Evolutionary conservation across 2,888 invertebrate species (phyloP), one percentile per base, ranked within the genome.

Genomic region (Caenorhabditis sulstoni): DNA sequence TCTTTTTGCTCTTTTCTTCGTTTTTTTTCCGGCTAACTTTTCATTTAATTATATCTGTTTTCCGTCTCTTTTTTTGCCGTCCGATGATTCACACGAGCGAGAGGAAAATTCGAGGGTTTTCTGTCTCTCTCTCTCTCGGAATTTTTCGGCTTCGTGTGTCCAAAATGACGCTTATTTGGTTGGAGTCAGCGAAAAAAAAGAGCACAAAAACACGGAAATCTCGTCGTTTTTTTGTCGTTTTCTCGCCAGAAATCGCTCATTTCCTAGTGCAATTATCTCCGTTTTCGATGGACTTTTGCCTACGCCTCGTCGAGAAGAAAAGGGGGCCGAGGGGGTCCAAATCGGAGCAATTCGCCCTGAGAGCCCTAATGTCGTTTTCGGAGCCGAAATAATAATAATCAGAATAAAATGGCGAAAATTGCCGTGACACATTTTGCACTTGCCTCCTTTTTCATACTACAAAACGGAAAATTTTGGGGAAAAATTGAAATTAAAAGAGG

Each of bases 221-320:
- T 57, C 14, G 23, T 23, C 37, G 7, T 8, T 8, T 37, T 37
- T 37, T 37, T 11, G 7, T 37, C 37, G 37, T 37, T 11, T 37
- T 37, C 7, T 8, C 37, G 37, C 8, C 3, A 55, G 41, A 62
- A 71, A 71, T 71, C 64, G 71, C n/a, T 71, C 71, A 64, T 71
- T 64, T 71, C 71, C 71, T 64, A 64, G 71, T 71, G 71, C 71
- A 71, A 71, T 71, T 64, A 71, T 57, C 41, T 23, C 35, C 18
- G 18, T 7, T 7, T 39, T 47, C 53, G 16, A 12, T 39, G 41
- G 41, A 23, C 29, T 23, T 29, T 41, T 14, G 41, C 7, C 41
- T 41, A 3, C 7, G 3, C 11, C 14, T n/a, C n/a, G n/a, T n/a
- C n/a, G n/a, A n/a, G n/a, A n/a, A n/a, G n/a, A 11, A 41, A 14